A percentile compares a stretch with the other conserved stretches of the same genome.
Conservation (phyloP, 2,888 invertebrate species). For the Molorchus minor region DNA sequence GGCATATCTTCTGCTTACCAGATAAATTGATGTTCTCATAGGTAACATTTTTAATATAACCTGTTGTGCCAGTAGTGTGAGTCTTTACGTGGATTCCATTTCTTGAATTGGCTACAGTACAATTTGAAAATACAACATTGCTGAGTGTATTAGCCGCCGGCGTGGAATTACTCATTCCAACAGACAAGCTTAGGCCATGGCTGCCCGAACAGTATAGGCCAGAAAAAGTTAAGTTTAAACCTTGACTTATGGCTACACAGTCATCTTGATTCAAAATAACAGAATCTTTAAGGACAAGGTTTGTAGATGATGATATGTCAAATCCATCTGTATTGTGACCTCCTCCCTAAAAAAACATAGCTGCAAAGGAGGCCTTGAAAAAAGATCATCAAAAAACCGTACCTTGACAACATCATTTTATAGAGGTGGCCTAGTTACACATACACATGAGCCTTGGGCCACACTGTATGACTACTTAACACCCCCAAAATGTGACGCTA, state of each 20-base stretch:
- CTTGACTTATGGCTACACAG: constrained; percentile 24
- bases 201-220: constrained; percentile 30
- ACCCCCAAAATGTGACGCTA: too few relatives aligned
- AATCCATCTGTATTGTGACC: constrained; percentile 31
- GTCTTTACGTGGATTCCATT: constrained; percentile 29
- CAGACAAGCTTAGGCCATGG: constrained; percentile 33
- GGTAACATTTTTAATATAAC: constrained; percentile 16
- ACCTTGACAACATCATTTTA: too few relatives aligned
- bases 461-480: too few relatives aligned
- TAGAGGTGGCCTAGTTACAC: too few relatives aligned
- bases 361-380: too few relatives aligned
- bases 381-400: too few relatives aligned
- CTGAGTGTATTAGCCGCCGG: constrained; percentile 15
- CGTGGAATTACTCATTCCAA: constrained; percentile 9
- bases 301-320: constrained; percentile 13
- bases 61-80: constrained; percentile 19
- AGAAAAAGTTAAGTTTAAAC: constrained; percentile 19
- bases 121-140: constrained; percentile 25
- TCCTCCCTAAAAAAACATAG: too few relatives aligned
- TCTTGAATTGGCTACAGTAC: constrained; percentile 14
- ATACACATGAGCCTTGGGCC: too few relatives aligned
- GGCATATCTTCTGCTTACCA: constrained; percentile 22
- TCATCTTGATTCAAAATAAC: constrained; percentile 26
- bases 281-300: constrained; percentile 16
- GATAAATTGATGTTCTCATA: constrained; percentile 25